A percentile compares a stretch with the other conserved stretches of the same genome.
These are phyloP conservation scores for Mystacornis crossleyi DNA, from an alignment of 2,113 vertebrate genomes.

Conservation along the genomic window DNA sequence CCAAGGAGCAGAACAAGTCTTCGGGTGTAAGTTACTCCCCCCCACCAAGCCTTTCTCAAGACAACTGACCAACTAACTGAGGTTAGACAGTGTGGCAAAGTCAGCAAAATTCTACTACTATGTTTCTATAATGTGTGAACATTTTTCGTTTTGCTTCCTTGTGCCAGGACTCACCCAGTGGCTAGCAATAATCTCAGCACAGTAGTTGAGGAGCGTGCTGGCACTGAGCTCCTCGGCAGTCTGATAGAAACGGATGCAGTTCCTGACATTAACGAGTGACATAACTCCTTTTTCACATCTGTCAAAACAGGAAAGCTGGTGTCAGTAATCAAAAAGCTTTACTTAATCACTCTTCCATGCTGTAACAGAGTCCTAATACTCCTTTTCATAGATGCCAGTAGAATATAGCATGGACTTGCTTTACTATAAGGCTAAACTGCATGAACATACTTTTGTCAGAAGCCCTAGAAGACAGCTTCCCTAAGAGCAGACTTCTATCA, in stretches of 20 bases:
- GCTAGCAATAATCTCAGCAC: constrained; percentile 97
- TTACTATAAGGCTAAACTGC: neutral
- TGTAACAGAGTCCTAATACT: neutral
- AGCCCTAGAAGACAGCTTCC: neutral
- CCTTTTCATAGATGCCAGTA: neutral
- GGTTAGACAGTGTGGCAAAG: neutral
- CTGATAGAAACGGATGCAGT: constrained; percentile 98
- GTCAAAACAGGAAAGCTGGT: neutral
- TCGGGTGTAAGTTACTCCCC: neutral
- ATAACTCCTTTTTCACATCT: constrained; percentile 98
- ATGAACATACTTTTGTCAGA: neutral
- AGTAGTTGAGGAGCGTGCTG: constrained; percentile 92
- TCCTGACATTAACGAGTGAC: constrained; percentile 96
- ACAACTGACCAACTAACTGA: neutral
- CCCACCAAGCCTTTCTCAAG: neutral
- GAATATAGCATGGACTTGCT: neutral
- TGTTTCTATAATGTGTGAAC: neutral
- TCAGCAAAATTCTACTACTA: neutral
- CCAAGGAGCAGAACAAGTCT: neutral
- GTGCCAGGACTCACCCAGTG: constrained; percentile 89
- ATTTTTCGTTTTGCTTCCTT: neutral
- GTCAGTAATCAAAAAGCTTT: neutral
- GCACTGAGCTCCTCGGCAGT: constrained; percentile 95
- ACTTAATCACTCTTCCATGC: neutral
- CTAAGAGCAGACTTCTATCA: neutral